These are phyloP conservation scores for Antigone vipio DNA, from an alignment of 2,113 vertebrate species.

Conservation along the genomic window DNA sequence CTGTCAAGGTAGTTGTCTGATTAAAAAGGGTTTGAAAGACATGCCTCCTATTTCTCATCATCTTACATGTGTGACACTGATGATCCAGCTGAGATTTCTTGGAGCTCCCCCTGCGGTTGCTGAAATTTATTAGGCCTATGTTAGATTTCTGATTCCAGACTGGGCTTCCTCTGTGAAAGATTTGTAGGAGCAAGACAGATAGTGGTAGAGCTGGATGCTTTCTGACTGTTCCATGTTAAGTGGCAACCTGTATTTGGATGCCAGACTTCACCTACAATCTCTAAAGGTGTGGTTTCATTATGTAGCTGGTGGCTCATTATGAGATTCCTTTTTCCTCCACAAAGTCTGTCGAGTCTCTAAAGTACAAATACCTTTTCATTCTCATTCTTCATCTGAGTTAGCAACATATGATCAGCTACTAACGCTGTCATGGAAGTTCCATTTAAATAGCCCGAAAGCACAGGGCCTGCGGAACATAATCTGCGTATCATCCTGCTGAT, in stretches of 20 bases:
- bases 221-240: not conserved
- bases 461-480: not conserved
- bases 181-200: not conserved
- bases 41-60: not conserved
- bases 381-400: not conserved
- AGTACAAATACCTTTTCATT: not conserved
- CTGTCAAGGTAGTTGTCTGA: not conserved
- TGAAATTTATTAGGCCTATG: not conserved
- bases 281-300: not conserved
- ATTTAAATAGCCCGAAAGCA: not conserved
- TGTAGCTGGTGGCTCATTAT: not conserved
- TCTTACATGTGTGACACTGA: not conserved
- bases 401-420: not conserved
- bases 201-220: too few species aligned
- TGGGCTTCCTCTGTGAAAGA: not conserved
- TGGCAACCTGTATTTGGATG: not conserved
- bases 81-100: not conserved
- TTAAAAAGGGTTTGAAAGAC: not conserved
- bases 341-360: not conserved
- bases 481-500: not conserved
- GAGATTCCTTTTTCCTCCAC: not conserved
- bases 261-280: not conserved
- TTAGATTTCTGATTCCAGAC: not conserved
- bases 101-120: not conserved
- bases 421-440: not conserved